These are phyloP conservation scores for Pollenia amentaria DNA, from an alignment of 2,888 invertebrate species.

Conservation along the genomic window DNA sequence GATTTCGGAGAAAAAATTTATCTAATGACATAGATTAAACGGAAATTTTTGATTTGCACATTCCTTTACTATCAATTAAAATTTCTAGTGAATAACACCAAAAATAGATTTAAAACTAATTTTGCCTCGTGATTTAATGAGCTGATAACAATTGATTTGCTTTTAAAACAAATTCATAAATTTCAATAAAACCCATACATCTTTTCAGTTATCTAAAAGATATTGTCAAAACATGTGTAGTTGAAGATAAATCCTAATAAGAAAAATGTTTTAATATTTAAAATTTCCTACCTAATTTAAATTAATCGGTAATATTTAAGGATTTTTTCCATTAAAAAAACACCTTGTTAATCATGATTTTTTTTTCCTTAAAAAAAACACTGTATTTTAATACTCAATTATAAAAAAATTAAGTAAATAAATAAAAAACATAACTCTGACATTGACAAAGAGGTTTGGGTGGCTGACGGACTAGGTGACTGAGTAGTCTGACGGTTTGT, in stretches of 20 bases:
- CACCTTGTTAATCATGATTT: neutral
- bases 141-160: slow-evolving; percentile 27
- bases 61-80: too few relatives aligned
- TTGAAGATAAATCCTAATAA: neutral
- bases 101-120: neutral
- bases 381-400: neutral
- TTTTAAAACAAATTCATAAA: slow-evolving; percentile 10
- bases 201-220: slow-evolving; percentile 23
- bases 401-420: neutral
- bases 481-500: neutral
- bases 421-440: slow-evolving; percentile 19
- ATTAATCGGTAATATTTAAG: neutral
- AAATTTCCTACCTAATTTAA: too few relatives aligned
- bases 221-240: neutral
- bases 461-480: neutral
- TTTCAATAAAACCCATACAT: slow-evolving; percentile 15
- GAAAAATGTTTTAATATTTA: neutral
- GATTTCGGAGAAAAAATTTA: too few relatives aligned
- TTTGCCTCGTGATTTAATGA: slow-evolving; percentile 52
- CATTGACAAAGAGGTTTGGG: slow-evolving; percentile 47
- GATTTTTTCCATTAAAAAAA: slow-evolving; percentile 6
- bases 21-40: too few relatives aligned
- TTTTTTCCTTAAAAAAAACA: neutral
- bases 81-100: neutral
- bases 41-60: too few relatives aligned